Evolutionary conservation across 2,888 invertebrate species (phyloP).

Genomic region (Spilosoma lubricipeda): DNA sequence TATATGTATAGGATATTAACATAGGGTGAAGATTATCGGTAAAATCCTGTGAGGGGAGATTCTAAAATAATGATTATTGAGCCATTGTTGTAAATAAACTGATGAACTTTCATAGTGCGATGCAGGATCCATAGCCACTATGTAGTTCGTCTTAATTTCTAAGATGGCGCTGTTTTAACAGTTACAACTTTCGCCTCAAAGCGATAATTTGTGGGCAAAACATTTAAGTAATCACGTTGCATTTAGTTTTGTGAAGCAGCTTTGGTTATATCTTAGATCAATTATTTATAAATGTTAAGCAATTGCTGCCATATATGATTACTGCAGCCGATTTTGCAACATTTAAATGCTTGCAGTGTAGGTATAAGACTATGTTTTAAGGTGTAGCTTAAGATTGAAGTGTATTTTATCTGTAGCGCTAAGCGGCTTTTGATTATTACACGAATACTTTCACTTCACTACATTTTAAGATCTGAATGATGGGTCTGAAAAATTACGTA

Average conservation of each 20-base stretch:
- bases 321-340: constrained; percentile 12
- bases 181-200: not conserved
- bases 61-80: not conserved
- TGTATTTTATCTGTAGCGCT: not conserved
- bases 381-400: not conserved
- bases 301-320: constrained; percentile 15
- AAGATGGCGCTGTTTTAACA: not conserved
- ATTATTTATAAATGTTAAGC: constrained; percentile 3
- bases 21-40: not conserved
- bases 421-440: not conserved
- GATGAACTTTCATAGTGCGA: not conserved
- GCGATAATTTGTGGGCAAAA: constrained; percentile 6
- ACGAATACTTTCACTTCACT: not conserved
- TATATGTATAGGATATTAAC: not conserved
- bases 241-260: constrained; percentile 27
- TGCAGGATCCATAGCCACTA: not conserved
- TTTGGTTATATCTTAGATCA: not conserved
- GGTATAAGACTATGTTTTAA: not conserved
- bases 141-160: not conserved
- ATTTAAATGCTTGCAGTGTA: constrained; percentile 1
- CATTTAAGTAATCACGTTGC: constrained; percentile 26
- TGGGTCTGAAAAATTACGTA: not conserved
- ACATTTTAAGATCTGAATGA: not conserved
- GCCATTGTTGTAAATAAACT: not conserved
- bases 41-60: not conserved